Evolutionary conservation across 1,140 invertebrate species (phyloP).

Genomic region (Nasonia longicornis): DNA sequence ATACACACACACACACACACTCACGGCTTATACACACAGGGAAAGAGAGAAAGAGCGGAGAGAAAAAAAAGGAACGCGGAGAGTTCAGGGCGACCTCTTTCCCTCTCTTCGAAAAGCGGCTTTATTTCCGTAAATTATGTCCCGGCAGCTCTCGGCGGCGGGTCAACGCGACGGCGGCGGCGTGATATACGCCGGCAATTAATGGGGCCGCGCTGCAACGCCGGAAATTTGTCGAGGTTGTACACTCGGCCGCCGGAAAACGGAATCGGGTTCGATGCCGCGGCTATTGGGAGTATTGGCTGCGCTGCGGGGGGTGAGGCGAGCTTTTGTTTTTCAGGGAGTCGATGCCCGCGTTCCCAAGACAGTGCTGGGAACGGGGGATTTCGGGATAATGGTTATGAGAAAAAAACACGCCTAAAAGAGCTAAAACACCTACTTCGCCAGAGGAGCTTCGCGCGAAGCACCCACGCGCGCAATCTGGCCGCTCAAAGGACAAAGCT

Average conservation of each 20-base stretch:
- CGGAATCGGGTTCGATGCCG: neutral
- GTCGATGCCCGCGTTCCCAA: too few relatives aligned
- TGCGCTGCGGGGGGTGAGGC: too few relatives aligned
- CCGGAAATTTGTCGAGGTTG: conserved; percentile 57
- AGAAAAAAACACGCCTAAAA: too few relatives aligned
- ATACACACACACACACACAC: neutral
- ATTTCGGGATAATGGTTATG: too few relatives aligned
- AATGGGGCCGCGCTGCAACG: conserved; percentile 53
- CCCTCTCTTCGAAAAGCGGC: conserved; percentile 22
- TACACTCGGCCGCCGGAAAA: neutral
- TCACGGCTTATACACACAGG: too few relatives aligned
- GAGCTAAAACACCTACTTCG: neutral
- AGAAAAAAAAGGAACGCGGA: neutral
- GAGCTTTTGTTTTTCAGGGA: too few relatives aligned
- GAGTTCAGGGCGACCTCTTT: neutral
- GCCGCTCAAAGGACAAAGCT: neutral
- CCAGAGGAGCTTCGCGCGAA: neutral
- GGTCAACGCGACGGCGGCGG: conserved; percentile 37
- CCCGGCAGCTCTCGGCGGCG: conserved; percentile 39
- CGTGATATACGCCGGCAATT: conserved; percentile 64
- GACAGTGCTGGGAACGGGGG: too few relatives aligned
- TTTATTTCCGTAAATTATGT: conserved; percentile 64
- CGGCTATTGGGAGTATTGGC: too few relatives aligned
- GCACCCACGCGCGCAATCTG: neutral
- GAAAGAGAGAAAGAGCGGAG: neutral